Evolutionary conservation across 2,113 vertebrate genomes (phyloP).

Genomic region (Actenoides hombroni): DNA sequence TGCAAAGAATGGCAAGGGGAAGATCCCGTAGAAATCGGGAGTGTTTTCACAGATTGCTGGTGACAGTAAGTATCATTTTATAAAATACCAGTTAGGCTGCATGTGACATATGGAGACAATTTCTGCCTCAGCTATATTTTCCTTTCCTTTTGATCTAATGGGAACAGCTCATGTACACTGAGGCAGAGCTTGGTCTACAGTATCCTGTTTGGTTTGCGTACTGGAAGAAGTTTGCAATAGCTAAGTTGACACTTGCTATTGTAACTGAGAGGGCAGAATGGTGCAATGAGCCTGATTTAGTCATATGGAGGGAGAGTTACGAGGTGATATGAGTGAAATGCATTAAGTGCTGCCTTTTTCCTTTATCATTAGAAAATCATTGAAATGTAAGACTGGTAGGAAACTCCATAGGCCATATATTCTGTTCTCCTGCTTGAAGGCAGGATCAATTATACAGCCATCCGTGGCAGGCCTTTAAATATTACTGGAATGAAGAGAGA

Average conservation of each 20-base stretch:
- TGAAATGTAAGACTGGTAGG: conserved; percentile 44
- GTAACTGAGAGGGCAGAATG: neutral
- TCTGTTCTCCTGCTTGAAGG: neutral
- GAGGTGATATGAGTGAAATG: conserved; percentile 24
- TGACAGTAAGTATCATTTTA: conserved; percentile 29
- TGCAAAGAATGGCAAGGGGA: neutral
- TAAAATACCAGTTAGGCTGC: conserved; percentile 18
- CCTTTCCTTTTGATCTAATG: conserved; percentile 46
- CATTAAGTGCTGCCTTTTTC: conserved; percentile 16
- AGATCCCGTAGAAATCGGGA: neutral
- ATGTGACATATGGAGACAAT: conserved; percentile 40
- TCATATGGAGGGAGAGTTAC: neutral
- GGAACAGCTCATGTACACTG: neutral
- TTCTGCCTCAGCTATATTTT: conserved; percentile 43
- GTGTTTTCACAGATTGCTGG: conserved; percentile 32
- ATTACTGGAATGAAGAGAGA: conserved; percentile 36
- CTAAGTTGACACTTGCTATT: neutral
- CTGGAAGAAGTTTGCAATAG: neutral
- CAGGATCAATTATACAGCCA: conserved; percentile 47
- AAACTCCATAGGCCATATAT: conserved; percentile 28
- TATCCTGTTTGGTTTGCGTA: neutral
- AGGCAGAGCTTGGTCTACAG: neutral
- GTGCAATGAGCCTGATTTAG: neutral
- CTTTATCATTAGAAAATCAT: conserved; percentile 26
- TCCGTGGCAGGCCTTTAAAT: conserved; percentile 20